Evolutionary conservation across 2,113 vertebrate genomes (phyloP), one percentile per base, ranked within the genome.

Genomic region (Thunnus thynnus): DNA sequence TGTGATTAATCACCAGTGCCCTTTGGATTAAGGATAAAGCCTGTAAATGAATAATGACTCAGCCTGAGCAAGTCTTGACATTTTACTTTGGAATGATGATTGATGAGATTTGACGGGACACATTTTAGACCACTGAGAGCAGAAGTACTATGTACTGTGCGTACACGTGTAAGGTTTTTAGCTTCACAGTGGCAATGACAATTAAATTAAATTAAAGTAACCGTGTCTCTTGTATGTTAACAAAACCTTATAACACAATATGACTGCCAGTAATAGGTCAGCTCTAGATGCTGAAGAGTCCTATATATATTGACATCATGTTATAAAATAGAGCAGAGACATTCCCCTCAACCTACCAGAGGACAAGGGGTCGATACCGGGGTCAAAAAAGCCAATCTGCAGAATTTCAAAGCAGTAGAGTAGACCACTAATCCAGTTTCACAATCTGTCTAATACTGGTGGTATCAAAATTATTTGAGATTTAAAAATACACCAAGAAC

Each of bases 401-500:
- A 16, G 17, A 60, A 50, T 63, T 68, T 56, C 3, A 48, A 44
- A 62, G 18, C 0, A 0, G n/a, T 12, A 16, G 22, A 76, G 46
- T 5, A 60, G 63, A 44, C 72, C 18, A 27, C 48, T 7, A 12
- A 36, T 74, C 16, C 11, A 16, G 10, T 13, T 27, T 62, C 9
- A 46, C 6, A 41, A 27, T 58, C 20, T 4, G 6, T 41, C 36
- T 6, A 41, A 41, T 41, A 41, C 36, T 41, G 36, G 8, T 9
- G 6, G 52, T 41, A 66, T 65, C 13, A 48, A 57, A 52, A 63
- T 30, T 50, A 1, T 41, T 67, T 60, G 3, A 25, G 36, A 27
- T 84, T 20, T 70, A 70, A 85, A 86, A 88, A 87, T 64, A 74
- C 14, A 82, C 36, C 22, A 14, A 22, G n/a, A 41, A 32, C 55